phyloP scores from a whole-genome alignment of 2,113 vertebrate genomes.

The Takifugu bimaculatus region DNA sequence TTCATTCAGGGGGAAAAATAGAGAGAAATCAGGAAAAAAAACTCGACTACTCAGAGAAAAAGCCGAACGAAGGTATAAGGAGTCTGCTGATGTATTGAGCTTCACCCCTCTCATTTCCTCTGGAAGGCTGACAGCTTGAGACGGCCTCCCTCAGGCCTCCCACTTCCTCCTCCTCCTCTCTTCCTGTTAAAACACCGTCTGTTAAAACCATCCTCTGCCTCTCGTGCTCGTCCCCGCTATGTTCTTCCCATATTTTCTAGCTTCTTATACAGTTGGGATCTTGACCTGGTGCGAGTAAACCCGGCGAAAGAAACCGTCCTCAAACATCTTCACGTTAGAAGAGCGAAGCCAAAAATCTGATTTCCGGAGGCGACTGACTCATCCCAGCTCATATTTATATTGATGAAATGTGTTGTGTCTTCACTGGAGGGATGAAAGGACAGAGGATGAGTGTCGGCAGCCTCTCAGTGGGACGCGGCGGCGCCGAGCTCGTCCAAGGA shows the following conservation, averaged over 20 bases:
- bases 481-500: not conserved
- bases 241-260: not conserved
- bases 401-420: not conserved
- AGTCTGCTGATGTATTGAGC: no score
- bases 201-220: not conserved
- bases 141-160: not conserved
- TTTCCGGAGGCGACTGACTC: not conserved
- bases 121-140: not conserved
- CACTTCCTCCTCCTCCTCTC: not conserved
- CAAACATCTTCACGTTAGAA: no score
- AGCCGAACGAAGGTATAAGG: no score
- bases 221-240: not conserved
- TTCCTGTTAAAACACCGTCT: not conserved
- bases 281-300: no score
- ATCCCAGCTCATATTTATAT: not conserved
- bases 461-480: no score
- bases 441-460: no score
- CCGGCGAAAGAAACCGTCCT: no score
- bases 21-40: no score
- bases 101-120: no score
- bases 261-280: no score
- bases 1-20: no score
- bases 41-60: no score
- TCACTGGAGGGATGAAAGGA: constrained; percentile 9
- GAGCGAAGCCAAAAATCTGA: not conserved